Evolutionary conservation across 2,797 vertebrate species (phyloP).

Genomic region (Aldrovandia affinis): DNA sequence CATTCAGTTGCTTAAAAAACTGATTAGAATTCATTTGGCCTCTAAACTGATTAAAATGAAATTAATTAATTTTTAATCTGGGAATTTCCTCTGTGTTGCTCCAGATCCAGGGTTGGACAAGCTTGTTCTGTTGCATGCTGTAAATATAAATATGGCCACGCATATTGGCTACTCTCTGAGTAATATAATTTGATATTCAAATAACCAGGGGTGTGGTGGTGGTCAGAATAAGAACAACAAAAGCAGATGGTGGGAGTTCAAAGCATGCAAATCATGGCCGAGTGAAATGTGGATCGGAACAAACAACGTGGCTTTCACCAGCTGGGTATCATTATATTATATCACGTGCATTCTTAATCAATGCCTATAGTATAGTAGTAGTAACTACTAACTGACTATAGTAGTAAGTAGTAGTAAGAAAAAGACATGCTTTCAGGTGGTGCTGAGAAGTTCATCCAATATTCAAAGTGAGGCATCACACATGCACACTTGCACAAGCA

Average conservation of each 20-base stretch:
- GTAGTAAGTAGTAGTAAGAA: no score
- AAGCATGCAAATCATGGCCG: not conserved
- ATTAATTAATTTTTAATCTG: no score
- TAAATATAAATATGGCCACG: not conserved
- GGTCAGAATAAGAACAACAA: not conserved
- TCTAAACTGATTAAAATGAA: not conserved
- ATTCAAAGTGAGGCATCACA: no score
- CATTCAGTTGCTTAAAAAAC: conserved; percentile 1
- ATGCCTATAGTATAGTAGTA: not conserved
- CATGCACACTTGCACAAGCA: no score
- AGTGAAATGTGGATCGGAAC: not conserved
- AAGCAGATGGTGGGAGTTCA: not conserved
- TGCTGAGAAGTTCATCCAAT: no score
- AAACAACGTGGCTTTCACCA: not conserved
- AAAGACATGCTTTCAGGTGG: no score
- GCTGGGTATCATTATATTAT: not conserved
- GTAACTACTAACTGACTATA: no score
- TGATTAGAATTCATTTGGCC: not conserved
- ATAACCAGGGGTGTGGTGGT: not conserved
- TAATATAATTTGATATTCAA: conserved; percentile 16
- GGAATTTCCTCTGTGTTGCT: not conserved
- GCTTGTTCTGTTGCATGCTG: not conserved
- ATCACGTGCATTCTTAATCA: not conserved
- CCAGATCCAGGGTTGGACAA: not conserved
- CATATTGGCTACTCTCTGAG: not conserved